These are phyloP conservation scores for Arge pagana DNA, from an alignment of 2,888 invertebrate species.

Conservation along the genomic window DNA sequence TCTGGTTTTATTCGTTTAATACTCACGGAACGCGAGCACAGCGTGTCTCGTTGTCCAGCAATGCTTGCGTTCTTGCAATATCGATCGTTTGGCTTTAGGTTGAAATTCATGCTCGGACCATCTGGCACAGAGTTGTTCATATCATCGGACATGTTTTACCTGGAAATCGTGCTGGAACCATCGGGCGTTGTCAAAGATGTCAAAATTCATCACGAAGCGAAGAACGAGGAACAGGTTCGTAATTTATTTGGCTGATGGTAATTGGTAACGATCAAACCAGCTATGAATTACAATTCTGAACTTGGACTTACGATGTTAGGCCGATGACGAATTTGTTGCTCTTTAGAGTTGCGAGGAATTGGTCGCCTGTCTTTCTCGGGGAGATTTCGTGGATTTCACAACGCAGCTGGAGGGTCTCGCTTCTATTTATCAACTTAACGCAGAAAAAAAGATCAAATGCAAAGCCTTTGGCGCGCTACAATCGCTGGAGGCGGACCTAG, in stretches of 20 bases:
- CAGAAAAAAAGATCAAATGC: slow-evolving; percentile 92
- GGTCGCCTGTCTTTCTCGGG: slow-evolving; percentile 78
- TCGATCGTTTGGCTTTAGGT: slow-evolving; percentile 58
- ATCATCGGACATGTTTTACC: slow-evolving; percentile 95
- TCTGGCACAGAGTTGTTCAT: slow-evolving; percentile 84
- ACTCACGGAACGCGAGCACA: background rate
- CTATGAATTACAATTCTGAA: slow-evolving; percentile 19
- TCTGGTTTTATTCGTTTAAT: background rate
- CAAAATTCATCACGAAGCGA: slow-evolving; percentile 89
- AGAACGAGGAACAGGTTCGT: slow-evolving; percentile 62
- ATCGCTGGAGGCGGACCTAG: slow-evolving; percentile 88
- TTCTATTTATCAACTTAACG: slow-evolving; percentile 91
- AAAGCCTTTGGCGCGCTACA: slow-evolving; percentile 92
- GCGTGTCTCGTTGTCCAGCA: background rate
- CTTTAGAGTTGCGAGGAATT: slow-evolving; percentile 89
- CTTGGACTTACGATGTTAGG: background rate
- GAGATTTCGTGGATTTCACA: slow-evolving; percentile 91
- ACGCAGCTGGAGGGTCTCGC: slow-evolving; percentile 89
- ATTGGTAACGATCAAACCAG: too few relatives aligned
- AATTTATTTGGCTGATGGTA: background rate
- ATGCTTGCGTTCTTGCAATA: background rate
- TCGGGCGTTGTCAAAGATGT: slow-evolving; percentile 88
- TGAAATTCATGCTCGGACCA: slow-evolving; percentile 85
- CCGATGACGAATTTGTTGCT: slow-evolving; percentile 1
- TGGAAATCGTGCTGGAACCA: slow-evolving; percentile 86